Evolutionary conservation across 1,140 invertebrate species (phyloP).

Genomic region (Nautilus pompilius): DNA sequence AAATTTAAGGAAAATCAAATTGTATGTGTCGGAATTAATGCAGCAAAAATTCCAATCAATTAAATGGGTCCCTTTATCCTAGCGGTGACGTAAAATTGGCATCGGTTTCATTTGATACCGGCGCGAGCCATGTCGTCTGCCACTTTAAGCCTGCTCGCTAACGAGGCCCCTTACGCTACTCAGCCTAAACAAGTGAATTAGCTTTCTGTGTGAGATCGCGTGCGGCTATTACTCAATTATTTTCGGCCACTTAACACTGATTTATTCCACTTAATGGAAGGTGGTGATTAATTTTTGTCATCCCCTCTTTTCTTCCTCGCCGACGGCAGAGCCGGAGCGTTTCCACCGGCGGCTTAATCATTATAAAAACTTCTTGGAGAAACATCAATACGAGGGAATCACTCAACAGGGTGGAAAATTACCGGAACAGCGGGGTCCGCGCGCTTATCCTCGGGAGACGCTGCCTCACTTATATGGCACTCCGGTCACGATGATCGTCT

Average conservation of each 20-base stretch:
- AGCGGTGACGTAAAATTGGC: neutral
- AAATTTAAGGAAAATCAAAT: conserved; percentile 3
- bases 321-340: neutral
- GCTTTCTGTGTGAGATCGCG: neutral
- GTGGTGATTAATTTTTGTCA: conserved; percentile 6
- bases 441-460: neutral
- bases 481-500: conserved; percentile 10
- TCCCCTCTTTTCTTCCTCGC: neutral
- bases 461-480: neutral
- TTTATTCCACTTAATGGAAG: conserved; percentile 6
- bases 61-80: neutral
- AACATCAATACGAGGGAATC: conserved; percentile 1
- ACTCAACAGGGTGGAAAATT: conserved; percentile 5
- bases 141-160: neutral
- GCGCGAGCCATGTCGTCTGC: neutral
- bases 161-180: neutral
- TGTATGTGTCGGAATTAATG: neutral
- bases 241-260: conserved; percentile 6
- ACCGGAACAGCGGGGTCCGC: neutral
- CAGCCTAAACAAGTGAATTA: conserved; percentile 7
- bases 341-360: neutral
- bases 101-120: neutral
- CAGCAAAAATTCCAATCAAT: neutral
- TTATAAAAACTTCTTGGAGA: neutral
- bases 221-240: conserved; percentile 3